Evolutionary conservation across 2,797 vertebrate species (phyloP), one percentile per base, ranked within the genome.

Genomic region (Hyperoplus immaculatus): DNA sequence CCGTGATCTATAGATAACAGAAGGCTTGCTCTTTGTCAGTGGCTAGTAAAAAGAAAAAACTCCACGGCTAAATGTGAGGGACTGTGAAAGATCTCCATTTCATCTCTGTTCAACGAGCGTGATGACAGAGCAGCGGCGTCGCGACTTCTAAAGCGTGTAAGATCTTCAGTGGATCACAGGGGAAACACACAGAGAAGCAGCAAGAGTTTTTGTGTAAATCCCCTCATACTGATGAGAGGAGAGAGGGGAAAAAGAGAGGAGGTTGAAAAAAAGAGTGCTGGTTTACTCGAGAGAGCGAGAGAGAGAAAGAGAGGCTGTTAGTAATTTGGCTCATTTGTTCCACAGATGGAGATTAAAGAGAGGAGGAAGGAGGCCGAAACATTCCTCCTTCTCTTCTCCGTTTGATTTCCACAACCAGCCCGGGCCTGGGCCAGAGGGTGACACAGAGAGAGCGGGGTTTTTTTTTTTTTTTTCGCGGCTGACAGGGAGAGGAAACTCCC

Each of bases 301-400:
- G 72, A 83, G 84, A 86, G 29, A 29, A 29, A 29, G 29, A 29
- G 29, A 29, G 29, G 80, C 85, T 84, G 88, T 81, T 87, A 88
- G 87, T 87, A 89, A 92, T 93, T 92, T 92, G 80, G 74, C 86
- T 89, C 80, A 88, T 94, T 93, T 93, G 88, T 84, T 92, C 70
- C 87, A 84, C 91, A 91, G 88, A 93, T 89, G 88, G 86, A 92
- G 89, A 93, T 93, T 86, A 92, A 91, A 92, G 85, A 82, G 74
- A 79, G 64, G 64, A 69, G 69, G 81, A 79, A 59, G 47, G 29
- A 29, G 29, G 29, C 29, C 69, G 65, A 66, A 84, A 87, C 88
- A 90, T 93, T 90, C 85, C 87, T 88, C 72, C 63, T 29, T 62
- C 83, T 84, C 67, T 70, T 83, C 78, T 81, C 84, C 63, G 77